Conservation (phyloP, 2,888 invertebrate species). For the Acheta domesticus region DNA sequence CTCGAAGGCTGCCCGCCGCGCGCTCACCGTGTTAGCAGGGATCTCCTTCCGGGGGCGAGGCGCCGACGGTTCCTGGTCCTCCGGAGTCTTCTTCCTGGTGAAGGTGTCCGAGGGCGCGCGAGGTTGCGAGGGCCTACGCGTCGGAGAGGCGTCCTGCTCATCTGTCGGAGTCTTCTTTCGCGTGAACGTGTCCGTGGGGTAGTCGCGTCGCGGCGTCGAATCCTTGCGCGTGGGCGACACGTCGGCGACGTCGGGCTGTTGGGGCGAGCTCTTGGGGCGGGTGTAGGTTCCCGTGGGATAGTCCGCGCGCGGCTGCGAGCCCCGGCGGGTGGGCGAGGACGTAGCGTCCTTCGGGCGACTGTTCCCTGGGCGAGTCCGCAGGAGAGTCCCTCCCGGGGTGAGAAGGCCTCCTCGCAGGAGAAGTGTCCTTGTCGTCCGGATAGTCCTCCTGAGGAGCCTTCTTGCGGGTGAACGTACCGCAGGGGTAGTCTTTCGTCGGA, state of each 20-base stretch:
- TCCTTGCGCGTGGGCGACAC: background rate
- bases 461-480: no score
- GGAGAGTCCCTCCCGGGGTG: background rate
- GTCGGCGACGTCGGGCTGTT: background rate
- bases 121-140: background rate
- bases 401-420: background rate
- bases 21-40: background rate
- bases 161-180: background rate
- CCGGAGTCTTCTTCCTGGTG: conserved; percentile 22
- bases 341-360: background rate
- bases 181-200: background rate
- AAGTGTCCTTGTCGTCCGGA: background rate
- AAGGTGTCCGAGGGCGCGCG: conserved; percentile 4
- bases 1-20: conserved; percentile 35
- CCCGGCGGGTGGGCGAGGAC: background rate
- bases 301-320: background rate
- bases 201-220: background rate
- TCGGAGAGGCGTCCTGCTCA: background rate
- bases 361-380: background rate
- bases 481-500: conserved; percentile 20
- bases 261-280: no score
- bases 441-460: background rate
- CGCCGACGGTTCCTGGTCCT: background rate
- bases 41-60: background rate
- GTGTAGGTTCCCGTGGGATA: background rate